Evolutionary conservation across 2,113 vertebrate species (phyloP), one percentile per base, ranked within the genome.

Genomic region (Lepus americanus): DNA sequence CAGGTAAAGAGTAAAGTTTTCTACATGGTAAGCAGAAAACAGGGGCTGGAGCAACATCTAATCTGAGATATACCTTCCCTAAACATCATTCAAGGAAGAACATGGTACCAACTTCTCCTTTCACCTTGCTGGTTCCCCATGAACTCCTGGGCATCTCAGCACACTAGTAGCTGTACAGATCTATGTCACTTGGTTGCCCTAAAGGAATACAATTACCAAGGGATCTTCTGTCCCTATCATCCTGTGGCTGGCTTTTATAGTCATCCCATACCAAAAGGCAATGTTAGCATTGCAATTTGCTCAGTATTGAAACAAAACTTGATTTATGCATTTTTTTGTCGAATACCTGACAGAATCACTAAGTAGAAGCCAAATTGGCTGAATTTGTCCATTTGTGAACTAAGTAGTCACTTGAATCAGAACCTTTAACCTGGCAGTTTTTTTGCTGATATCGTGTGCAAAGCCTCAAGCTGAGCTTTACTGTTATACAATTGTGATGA

Each of bases 321-420:
- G 17, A 87, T 87, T 94, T 79, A 89, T 94, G 84, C 53, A n/a
- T 10, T 89, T 81, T 89, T 81, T 66, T 33, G 13, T 81, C 69
- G 83, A 53, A 70, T 27, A 69, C 14, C 51, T 91, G 69, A 31
- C 80, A 87, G 90, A 93, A 80, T 92, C 44, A 33, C 29, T 76
- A 25, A 72, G 36, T 83, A 55, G 79, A 90, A 96, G 39, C 53
- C 27, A 87, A 93, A 55, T 49, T 55, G 49, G 33, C 31, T 78
- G 11, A 79, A 82, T 17, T 27, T 22, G 9, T 59, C 55, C 51
- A 13, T 72, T 5, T 87, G 51, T 77, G 66, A 59, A 90, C 84
- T 39, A 92, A 44, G 59, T 81, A 31, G 53, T 79, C 67, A 25
- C 59, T 90, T 73, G 73, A 69, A 49, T 66, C 16, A 16, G 22